Percentiles rank a stretch among this genome's conserved stretches.
phyloP scores from a whole-genome alignment of 2,888 invertebrate genomes.

The Pomacea canaliculata region DNA sequence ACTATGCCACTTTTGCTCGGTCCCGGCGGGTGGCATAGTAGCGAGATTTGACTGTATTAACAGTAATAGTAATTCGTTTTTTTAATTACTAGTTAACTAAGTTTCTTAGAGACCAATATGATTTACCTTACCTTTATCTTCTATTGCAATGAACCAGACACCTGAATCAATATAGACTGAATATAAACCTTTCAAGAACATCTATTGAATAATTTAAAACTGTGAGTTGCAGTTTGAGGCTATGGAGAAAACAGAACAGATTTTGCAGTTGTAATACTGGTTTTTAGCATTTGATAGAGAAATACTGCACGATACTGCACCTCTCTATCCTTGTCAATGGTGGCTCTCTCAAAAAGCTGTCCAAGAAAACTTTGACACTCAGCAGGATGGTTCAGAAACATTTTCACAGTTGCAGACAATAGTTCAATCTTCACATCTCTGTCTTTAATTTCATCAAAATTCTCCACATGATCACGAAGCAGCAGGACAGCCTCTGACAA shows the following conservation, averaged over 20 bases:
- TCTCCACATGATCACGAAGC: slow-evolving; percentile 55
- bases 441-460: slow-evolving; percentile 41
- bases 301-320: slow-evolving; percentile 43
- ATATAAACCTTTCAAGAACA: background rate
- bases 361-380: slow-evolving; percentile 63
- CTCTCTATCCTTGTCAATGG: slow-evolving; percentile 40
- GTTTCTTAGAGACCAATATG: no score
- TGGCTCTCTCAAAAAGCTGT: slow-evolving; percentile 54
- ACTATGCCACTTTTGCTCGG: no score
- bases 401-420: slow-evolving; percentile 48
- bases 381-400: slow-evolving; percentile 60
- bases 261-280: slow-evolving; percentile 25
- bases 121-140: no score
- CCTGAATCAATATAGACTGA: no score
- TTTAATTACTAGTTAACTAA: no score
- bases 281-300: slow-evolving; percentile 43
- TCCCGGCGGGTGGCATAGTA: no score
- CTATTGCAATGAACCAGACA: no score
- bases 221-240: background rate
- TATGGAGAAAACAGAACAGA: slow-evolving; percentile 5
- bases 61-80: no score
- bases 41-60: no score
- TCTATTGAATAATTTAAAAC: background rate
- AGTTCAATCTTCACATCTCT: slow-evolving; percentile 48
- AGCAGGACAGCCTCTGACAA: slow-evolving; percentile 51